Base-by-base conservation (phyloP, 2,888 invertebrate species). In the Prionchulus punctatus region DNA sequence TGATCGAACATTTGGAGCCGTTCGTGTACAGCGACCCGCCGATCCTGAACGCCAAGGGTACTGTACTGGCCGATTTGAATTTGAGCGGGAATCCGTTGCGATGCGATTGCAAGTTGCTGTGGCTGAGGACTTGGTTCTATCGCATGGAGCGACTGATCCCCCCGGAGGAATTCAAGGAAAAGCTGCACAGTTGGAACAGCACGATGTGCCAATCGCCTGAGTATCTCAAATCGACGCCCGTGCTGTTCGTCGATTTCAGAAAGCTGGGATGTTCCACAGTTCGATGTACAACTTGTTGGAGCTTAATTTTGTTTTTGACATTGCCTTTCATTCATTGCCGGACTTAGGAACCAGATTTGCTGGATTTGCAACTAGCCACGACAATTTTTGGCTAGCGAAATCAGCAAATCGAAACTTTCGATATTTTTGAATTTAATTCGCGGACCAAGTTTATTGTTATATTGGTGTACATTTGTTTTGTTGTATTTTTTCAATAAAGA, bases 11-110 rank as follows among this genome's bases (percentile, higher is more conserved):
- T 2, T 15, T 56, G 21, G 25, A 56, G 2, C 56, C 49, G 15
- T 58, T 58, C 42, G 2, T 18, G 2, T 31, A 21, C 43, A 45
- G 12, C 27, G 12, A 31, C 27, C 18, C 30, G 4, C 55, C 55
- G 18, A n/a, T 49, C 2, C 23, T 58, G 23, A 52, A 52, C 23
- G 42, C 53, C n/a, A 52, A 54, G 7, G 58, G 58, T 36, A 56
- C 58, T 1, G 43, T 56, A 15, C 42, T 58, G 25, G 27, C 52
- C 53, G 48, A 48, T 21, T n/a, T 58, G 4, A 25, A 28, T 27
- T 42, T 58, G 23, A 18, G n/a, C 1, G 49, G 47, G 18, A 58
- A 58, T 48, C 53, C 42, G 23, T 48, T 58, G 7, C 25, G 12
- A 4, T 58, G 58, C 49, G 36, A 28, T n/a, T 58, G 58, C 27